A percentile compares a stretch with the other conserved stretches of the same genome.
phyloP scores from a whole-genome alignment of 37 sponge, comb jelly and placozoan species.

The Aplysina aerophoba region DNA sequence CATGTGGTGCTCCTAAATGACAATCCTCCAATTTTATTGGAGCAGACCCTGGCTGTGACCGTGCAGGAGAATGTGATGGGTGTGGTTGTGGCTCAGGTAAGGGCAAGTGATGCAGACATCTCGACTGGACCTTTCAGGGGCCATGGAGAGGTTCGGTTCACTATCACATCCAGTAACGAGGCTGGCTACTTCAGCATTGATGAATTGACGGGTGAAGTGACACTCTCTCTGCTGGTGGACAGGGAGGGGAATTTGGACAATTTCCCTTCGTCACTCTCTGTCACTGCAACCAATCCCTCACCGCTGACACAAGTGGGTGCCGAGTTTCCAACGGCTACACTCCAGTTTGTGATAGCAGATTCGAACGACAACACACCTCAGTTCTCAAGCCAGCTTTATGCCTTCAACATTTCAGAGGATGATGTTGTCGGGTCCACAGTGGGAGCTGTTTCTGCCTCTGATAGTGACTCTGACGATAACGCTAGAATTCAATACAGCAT shows the following conservation, averaged over 20 bases:
- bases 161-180: conserved; percentile 53
- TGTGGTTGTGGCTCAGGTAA: conserved; percentile 27
- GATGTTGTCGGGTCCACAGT: conserved; percentile 4
- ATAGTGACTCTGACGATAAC: conserved; percentile 56
- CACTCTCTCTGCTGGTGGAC: conserved; percentile 43
- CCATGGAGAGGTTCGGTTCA: conserved; percentile 61
- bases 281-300: conserved; percentile 54
- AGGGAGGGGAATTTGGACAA: conserved; percentile 45
- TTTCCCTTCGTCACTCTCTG: conserved; percentile 24
- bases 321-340: conserved; percentile 4
- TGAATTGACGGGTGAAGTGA: conserved; percentile 49
- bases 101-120: conserved; percentile 62
- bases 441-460: conserved; percentile 48
- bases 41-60: background rate
- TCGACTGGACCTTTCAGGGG: conserved; percentile 46
- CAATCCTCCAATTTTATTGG: conserved; percentile 63
- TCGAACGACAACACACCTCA: conserved; percentile 72
- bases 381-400: conserved; percentile 19
- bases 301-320: conserved; percentile 12
- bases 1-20: conserved; percentile 60
- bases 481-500: conserved; percentile 53
- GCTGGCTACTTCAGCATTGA: conserved; percentile 51
- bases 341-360: conserved; percentile 48
- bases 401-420: conserved; percentile 26
- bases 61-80: conserved; percentile 41